Conservation (phyloP, 2,797 vertebrate species). For the Manis crassicaudata region DNA sequence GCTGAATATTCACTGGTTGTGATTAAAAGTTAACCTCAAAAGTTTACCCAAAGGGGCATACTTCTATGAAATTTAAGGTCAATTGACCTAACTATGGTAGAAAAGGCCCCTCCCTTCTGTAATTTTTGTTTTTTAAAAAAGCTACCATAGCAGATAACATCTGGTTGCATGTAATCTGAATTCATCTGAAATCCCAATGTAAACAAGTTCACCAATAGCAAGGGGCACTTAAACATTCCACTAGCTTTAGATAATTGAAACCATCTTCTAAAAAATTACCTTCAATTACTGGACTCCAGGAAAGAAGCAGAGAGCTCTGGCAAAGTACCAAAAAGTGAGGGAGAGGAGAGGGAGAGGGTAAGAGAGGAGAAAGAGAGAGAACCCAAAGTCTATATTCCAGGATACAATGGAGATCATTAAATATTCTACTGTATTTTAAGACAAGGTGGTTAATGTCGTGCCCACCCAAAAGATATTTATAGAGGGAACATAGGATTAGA, state of each 20-base stretch:
- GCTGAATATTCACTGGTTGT: constrained; percentile 38
- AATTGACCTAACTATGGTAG: constrained; percentile 80
- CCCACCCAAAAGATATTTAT: constrained; percentile 60
- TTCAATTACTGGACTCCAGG: constrained; percentile 80
- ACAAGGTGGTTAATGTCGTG: constrained; percentile 43
- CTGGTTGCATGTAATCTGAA: constrained; percentile 86
- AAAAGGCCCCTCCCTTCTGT: constrained; percentile 69
- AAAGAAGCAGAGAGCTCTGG: constrained; percentile 80
- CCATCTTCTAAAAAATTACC: constrained; percentile 83
- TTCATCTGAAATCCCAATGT: constrained; percentile 86
- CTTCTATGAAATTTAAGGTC: constrained; percentile 65
- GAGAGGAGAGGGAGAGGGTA: background rate
- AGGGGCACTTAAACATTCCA: constrained; percentile 87
- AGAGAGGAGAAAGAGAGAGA: background rate
- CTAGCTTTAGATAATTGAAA: constrained; percentile 85
- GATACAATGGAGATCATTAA: constrained; percentile 52
- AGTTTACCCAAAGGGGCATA: constrained; percentile 22
- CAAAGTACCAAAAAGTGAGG: constrained; percentile 66
- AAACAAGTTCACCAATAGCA: constrained; percentile 87
- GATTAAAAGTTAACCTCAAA: constrained; percentile 51
- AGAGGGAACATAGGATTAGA: constrained; percentile 35
- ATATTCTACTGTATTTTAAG: constrained; percentile 43
- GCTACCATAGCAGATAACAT: constrained; percentile 85
- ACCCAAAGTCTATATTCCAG: constrained; percentile 37
- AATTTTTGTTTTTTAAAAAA: constrained; percentile 77